Conservation (phyloP, 2,797 vertebrate genomes). For the Myripristis jacobus region DNA sequence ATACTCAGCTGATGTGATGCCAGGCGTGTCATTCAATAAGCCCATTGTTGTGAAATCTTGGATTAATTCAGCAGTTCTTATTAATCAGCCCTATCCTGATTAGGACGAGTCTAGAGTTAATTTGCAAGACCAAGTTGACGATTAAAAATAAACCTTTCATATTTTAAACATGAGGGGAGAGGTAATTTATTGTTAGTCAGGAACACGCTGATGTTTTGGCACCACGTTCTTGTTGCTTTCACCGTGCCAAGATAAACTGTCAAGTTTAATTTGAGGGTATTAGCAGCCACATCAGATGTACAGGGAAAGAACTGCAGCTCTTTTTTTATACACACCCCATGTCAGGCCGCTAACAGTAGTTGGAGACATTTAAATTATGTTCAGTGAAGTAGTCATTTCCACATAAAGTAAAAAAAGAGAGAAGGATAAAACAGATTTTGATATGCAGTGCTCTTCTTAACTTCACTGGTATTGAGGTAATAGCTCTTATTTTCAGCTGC, state of each 20-base stretch:
- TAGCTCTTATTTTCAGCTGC: too few relatives aligned
- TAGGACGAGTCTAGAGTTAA: neutral
- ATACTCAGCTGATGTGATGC: slow-evolving; percentile 60
- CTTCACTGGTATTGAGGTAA: too few relatives aligned
- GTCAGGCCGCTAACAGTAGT: neutral
- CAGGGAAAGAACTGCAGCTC: slow-evolving; percentile 12
- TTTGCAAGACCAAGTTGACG: neutral
- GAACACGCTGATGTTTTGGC: slow-evolving; percentile 2
- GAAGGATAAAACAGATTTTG: too few relatives aligned
- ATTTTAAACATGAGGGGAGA: slow-evolving; percentile 54
- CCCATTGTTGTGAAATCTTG: slow-evolving; percentile 68
- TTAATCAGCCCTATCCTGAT: slow-evolving; percentile 47
- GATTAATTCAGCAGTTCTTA: slow-evolving; percentile 56
- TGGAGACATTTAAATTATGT: slow-evolving; percentile 2
- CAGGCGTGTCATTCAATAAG: slow-evolving; percentile 60
- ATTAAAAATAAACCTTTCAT: slow-evolving; percentile 23
- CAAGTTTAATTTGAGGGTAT: slow-evolving; percentile 40
- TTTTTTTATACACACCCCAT: neutral
- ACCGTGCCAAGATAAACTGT: slow-evolving; percentile 15
- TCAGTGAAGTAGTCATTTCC: too few relatives aligned
- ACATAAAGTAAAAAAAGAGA: too few relatives aligned
- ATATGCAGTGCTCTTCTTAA: too few relatives aligned
- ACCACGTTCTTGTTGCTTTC: slow-evolving; percentile 29
- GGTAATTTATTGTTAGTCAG: slow-evolving; percentile 33
- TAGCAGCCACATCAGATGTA: slow-evolving; percentile 6